Evolutionary conservation across 2,888 invertebrate species (phyloP).

Genomic region (Sacculina carcini): DNA sequence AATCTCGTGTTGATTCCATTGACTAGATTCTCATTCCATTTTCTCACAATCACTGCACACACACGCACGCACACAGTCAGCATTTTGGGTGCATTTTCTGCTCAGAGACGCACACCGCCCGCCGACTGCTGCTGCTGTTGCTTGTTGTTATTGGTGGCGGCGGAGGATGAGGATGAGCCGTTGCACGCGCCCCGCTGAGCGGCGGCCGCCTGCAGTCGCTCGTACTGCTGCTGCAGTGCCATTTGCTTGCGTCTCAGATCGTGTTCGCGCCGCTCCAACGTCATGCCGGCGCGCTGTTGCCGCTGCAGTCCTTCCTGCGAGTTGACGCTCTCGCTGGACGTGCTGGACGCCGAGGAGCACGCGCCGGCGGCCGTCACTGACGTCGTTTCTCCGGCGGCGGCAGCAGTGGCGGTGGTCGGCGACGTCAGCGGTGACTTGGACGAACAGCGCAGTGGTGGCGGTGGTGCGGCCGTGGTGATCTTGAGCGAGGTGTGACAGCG

Average conservation of each 20-base stretch:
- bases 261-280: constrained; percentile 58
- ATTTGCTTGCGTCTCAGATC: constrained; percentile 64
- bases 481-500: constrained; percentile 13
- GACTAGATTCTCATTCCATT: no score
- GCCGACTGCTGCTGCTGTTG: no score
- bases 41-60: no score
- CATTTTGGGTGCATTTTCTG: no score
- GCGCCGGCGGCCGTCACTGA: constrained; percentile 12
- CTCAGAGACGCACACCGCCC: no score
- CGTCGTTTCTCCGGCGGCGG: constrained; percentile 18
- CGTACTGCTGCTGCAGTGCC: constrained; percentile 70
- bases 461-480: constrained; percentile 38
- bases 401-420: constrained; percentile 37
- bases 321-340: constrained; percentile 47
- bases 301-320: constrained; percentile 32
- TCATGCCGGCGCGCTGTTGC: constrained; percentile 20
- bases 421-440: constrained; percentile 64
- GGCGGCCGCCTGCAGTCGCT: constrained; percentile 54
- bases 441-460: constrained; percentile 73
- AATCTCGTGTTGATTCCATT: no score
- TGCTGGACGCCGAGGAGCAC: constrained; percentile 25
- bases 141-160: background rate
- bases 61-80: no score
- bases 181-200: constrained; percentile 8
- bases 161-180: constrained; percentile 6